Evolutionary conservation across 2,797 vertebrate genomes (phyloP), one percentile per base, ranked within the genome.

Genomic region (Florisuga fusca): DNA sequence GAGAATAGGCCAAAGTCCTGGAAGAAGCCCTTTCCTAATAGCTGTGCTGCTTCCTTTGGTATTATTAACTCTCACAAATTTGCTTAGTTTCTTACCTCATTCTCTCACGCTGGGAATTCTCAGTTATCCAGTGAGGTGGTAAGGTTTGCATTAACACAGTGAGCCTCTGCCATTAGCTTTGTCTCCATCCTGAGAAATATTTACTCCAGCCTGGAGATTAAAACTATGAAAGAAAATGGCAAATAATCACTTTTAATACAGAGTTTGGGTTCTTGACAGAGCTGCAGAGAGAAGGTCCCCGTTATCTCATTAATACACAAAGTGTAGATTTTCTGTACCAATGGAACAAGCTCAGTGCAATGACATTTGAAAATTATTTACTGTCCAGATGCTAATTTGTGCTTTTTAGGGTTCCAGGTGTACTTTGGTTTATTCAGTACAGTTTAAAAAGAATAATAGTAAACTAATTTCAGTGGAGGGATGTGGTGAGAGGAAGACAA

Each of bases 291-390:
- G 46, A 68, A 69, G 48, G 48, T 76, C 12, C 9, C 23, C 33
- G 0, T 67, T 53, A 45, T 22, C 9, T 46, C 2, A 0, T 69
- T 71, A 48, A n/a, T 34, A 41, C 2, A 1, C 36, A 10, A 87
- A 29, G 10, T 6, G 9, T 50, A 67, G 20, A 41, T 68, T 72
- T 71, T 85, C 45, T 74, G 6, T 72, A 31, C n/a, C n/a, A 36
- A 6, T 57, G 36, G 88, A 77, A 78, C 33, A 73, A 68, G 21
- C 27, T 54, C 63, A 78, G 38, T 33, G 34, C 29, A 75, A 3
- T 26, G 57, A 58, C 34, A 81, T 74, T 21, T 29, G 23, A 69
- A 87, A 90, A 64, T 29, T 23, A 58, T 29, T 79, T 90, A 31
- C 25, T 93, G 27, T 22, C 25, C 27, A 76, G n/a, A 48, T 45